phyloP scores from a whole-genome alignment of 2,113 vertebrate genomes.

The Lophotis ruficrista region DNA sequence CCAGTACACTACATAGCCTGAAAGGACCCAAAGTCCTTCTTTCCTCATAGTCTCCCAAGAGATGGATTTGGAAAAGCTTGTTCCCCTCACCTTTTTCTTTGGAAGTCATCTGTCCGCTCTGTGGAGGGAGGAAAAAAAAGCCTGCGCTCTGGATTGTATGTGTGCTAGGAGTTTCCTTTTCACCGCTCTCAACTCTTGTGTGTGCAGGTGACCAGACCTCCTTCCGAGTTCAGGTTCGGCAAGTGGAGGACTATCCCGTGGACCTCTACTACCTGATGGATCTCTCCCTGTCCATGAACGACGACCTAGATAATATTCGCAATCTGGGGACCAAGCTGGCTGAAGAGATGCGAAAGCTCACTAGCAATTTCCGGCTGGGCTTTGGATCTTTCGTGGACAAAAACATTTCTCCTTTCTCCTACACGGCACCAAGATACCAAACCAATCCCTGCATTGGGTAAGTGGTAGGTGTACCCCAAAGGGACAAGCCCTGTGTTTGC shows the following conservation, averaged over 20 bases:
- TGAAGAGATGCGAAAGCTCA: constrained; percentile 94
- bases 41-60: not conserved
- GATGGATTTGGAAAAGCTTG: not conserved
- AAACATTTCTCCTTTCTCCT: constrained; percentile 96
- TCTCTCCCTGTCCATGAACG: constrained; percentile 98
- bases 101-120: not conserved
- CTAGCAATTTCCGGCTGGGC: constrained; percentile 96
- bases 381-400: constrained; percentile 98
- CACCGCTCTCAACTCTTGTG: not conserved
- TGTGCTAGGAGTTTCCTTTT: not conserved
- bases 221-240: constrained; percentile 92
- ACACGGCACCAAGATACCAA: constrained; percentile 90
- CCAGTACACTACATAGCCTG: not conserved
- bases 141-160: not conserved
- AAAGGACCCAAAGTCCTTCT: not conserved
- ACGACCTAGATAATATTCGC: constrained; percentile 92
- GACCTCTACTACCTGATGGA: constrained; percentile 99
- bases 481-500: not conserved
- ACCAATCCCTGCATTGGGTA: constrained; percentile 96
- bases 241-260: constrained; percentile 97
- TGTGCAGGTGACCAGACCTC: constrained; percentile 84
- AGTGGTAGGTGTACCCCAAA: constrained; percentile 35
- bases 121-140: no score
- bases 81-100: not conserved
- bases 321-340: constrained; percentile 93